phyloP scores from a whole-genome alignment of 2,888 invertebrate species.

The Conops quadrifasciatus region DNA sequence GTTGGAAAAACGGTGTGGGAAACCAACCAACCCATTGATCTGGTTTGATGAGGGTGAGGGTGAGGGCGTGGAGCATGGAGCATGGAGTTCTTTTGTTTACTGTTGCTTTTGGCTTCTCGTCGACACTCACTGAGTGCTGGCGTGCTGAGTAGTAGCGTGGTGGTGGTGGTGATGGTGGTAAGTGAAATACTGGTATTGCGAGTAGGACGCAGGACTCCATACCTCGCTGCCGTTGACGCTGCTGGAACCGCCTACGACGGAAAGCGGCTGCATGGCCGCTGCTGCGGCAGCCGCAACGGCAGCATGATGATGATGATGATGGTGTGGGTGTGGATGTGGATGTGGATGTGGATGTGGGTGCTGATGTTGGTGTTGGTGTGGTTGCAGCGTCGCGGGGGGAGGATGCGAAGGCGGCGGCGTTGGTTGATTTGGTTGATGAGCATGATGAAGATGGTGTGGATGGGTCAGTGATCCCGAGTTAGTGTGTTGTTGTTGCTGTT shows the following conservation, averaged over 20 bases:
- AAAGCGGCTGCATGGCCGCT: slow-evolving; percentile 32
- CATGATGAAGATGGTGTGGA: slow-evolving; percentile 35
- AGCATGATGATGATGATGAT: slow-evolving; percentile 40
- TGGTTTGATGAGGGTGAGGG: background rate
- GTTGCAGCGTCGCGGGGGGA: background rate
- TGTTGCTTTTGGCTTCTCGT: slow-evolving; percentile 28
- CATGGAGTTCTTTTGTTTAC: slow-evolving; percentile 43
- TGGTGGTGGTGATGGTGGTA: slow-evolving; percentile 66
- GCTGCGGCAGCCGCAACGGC: slow-evolving; percentile 35
- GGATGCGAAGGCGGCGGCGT: slow-evolving; percentile 10
- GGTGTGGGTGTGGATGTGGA: slow-evolving; percentile 44
- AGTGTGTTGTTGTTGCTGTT: slow-evolving; percentile 31
- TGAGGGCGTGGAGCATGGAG: slow-evolving; percentile 5
- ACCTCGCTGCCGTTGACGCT: slow-evolving; percentile 70
- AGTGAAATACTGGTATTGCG: slow-evolving; percentile 74
- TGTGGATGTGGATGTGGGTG: slow-evolving; percentile 46
- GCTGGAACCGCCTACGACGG: slow-evolving; percentile 57
- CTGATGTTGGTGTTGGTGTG: slow-evolving; percentile 47
- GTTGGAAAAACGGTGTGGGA: background rate
- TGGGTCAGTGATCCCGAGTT: slow-evolving; percentile 34
- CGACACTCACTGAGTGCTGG: slow-evolving; percentile 70
- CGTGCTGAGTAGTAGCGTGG: slow-evolving; percentile 55
- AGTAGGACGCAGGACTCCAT: slow-evolving; percentile 69
- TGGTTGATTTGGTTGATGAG: slow-evolving; percentile 26
- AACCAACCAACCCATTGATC: background rate